Evolutionary conservation across 2,888 invertebrate genomes (phyloP).

Genomic region (Seira musarum): DNA sequence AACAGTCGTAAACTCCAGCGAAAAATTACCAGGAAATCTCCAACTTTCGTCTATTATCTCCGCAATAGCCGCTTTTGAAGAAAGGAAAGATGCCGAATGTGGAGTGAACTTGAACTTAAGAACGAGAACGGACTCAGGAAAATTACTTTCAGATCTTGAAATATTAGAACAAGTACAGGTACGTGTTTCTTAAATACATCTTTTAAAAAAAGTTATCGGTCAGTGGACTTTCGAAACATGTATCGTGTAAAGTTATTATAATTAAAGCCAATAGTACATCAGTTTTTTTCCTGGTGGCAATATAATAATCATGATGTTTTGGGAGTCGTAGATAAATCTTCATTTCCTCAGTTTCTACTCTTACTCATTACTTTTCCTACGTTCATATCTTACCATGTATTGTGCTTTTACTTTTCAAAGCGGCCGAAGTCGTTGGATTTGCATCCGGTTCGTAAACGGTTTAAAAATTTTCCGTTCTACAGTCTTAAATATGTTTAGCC

Average conservation of each 20-base stretch:
- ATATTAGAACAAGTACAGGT: conserved; percentile 88
- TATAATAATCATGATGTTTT: too few species aligned
- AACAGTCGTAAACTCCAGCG: not conserved
- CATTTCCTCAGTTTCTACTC: not conserved
- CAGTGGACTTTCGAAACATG: too few species aligned
- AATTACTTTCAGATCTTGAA: conserved; percentile 75
- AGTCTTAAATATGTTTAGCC: not conserved
- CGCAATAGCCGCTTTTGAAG: conserved; percentile 61
- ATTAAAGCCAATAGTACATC: too few species aligned
- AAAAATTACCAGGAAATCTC: conserved; percentile 30
- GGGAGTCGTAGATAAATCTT: conserved; percentile 2
- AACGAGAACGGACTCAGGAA: conserved; percentile 87
- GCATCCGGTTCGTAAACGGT: conserved; percentile 57
- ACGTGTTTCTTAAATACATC: conserved; percentile 40
- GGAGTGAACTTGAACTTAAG: conserved; percentile 76
- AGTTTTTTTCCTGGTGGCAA: too few species aligned
- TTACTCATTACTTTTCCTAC: not conserved
- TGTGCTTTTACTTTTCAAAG: conserved; percentile 47
- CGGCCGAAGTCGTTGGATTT: conserved; percentile 69
- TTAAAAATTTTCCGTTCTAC: conserved; percentile 19
- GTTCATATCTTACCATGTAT: conserved; percentile 34
- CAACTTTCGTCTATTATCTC: conserved; percentile 57
- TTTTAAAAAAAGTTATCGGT: too few species aligned
- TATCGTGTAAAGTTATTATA: too few species aligned
- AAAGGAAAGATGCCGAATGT: conserved; percentile 57